These are phyloP conservation scores for Folsomia candida DNA, from an alignment of 2,888 invertebrate species.

Conservation along the genomic window DNA sequence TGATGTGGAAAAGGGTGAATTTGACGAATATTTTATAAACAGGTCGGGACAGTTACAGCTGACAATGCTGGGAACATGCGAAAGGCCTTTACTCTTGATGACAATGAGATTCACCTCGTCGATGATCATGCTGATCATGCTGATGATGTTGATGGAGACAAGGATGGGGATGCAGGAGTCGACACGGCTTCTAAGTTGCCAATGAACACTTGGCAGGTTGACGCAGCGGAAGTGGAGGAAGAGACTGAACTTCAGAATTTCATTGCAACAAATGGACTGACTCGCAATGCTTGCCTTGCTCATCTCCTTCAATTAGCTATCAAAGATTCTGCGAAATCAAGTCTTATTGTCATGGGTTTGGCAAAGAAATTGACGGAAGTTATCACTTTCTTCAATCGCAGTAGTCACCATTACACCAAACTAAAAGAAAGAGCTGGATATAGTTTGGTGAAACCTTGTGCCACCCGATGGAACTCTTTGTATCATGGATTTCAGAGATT, in stretches of 20 bases:
- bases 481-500: background rate
- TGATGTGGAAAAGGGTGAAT: too few species aligned
- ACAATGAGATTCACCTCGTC: too few species aligned
- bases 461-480: background rate
- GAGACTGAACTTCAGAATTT: too few species aligned
- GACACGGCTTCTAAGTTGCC: too few species aligned
- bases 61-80: background rate
- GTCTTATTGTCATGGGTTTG: background rate
- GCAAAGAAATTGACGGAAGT: background rate
- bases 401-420: background rate
- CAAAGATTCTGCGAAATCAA: background rate
- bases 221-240: too few species aligned
- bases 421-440: background rate
- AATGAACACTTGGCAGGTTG: too few species aligned
- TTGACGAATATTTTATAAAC: background rate
- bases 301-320: background rate
- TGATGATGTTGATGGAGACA: too few species aligned
- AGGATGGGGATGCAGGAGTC: too few species aligned
- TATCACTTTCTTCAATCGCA: background rate
- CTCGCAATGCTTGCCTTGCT: background rate
- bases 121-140: too few species aligned
- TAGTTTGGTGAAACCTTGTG: background rate
- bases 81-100: background rate
- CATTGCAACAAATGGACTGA: too few species aligned
- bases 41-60: background rate